Base-by-base conservation (phyloP, 2,888 invertebrate genomes). In the Drosophila limbata region DNA sequence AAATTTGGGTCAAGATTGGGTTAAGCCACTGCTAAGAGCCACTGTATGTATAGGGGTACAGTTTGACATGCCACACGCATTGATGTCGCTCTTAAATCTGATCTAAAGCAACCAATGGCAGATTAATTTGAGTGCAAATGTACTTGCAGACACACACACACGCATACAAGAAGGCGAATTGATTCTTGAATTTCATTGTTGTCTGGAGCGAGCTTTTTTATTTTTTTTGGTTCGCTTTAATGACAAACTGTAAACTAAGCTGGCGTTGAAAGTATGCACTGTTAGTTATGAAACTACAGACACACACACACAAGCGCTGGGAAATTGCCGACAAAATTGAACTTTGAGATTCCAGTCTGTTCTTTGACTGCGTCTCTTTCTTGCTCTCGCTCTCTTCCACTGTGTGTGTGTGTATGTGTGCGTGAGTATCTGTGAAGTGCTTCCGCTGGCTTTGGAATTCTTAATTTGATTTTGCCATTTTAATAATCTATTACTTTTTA, bases 401-500 rank as follows among this genome's bases (percentile, higher is more conserved):
- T n/a, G 5, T n/a, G n/a, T n/a, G n/a, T n/a, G n/a, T n/a, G n/a
- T n/a, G n/a, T n/a, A 10, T 13, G 56, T n/a, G 21, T 31, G 3
- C 15, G 17, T 10, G n/a, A 33, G 50, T 15, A 19, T 15, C 39
- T 51, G 50, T 51, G 35, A 9, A 51, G 8, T 33, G 67, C 71
- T 79, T 79, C 67, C 79, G 76, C 64, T 77, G 64, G 35, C 44
- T 42, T 70, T 69, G 60, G 55, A 63, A 68, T 79, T 56, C 66
- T 59, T 52, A 25, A 62, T 68, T 35, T 45, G 45, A 47, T 57
- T 56, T 37, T 59, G 44, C 48, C 62, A 67, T 68, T 68, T 61
- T 56, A 66, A 76, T 76, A 80, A 80, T 72, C 52, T 80, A 60
- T 72, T 71, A 60, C 67, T 70, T 59, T 47, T 51, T 50, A 50